Percentiles rank a stretch among this genome's conserved stretches.
Conservation (phyloP, 2,113 vertebrate species). For the Neogobius melanostomus region DNA sequence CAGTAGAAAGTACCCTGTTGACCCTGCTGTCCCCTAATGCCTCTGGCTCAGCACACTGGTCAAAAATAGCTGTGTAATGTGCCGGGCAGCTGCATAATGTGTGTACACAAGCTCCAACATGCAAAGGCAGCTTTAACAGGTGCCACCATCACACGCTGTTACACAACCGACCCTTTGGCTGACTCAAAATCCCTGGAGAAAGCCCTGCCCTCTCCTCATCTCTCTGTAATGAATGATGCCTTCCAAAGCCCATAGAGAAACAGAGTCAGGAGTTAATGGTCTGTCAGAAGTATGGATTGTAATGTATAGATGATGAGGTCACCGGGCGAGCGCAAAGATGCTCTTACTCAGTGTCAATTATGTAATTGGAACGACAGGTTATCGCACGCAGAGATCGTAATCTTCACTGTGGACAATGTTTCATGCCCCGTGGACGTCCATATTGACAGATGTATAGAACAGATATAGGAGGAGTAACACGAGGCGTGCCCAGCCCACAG, state of each 20-base stretch:
- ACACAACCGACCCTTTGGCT: constrained; percentile 27
- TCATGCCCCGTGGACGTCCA: constrained; percentile 46
- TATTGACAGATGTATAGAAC: constrained; percentile 49
- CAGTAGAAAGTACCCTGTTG: constrained; percentile 20
- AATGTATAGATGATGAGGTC: constrained; percentile 64
- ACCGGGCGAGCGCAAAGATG: constrained; percentile 50
- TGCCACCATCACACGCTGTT: constrained; percentile 30
- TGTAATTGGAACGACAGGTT: constrained; percentile 61
- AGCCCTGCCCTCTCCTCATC: constrained; percentile 40
- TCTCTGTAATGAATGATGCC: constrained; percentile 50
- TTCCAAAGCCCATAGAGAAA: constrained; percentile 27
- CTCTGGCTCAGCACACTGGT: constrained; percentile 27
- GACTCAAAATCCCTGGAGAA: constrained; percentile 50
- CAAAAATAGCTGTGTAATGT: constrained; percentile 56
- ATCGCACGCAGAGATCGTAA: constrained; percentile 58
- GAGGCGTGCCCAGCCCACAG: constrained; percentile 7
- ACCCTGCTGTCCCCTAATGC: constrained; percentile 20
- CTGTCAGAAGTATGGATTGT: constrained; percentile 52
- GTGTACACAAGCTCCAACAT: constrained; percentile 37
- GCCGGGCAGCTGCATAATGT: constrained; percentile 42
- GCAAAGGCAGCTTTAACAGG: constrained; percentile 50
- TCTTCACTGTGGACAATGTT: constrained; percentile 54
- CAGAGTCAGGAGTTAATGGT: constrained; percentile 27
- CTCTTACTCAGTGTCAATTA: constrained; percentile 64
- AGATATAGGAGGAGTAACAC: constrained; percentile 26